These are phyloP conservation scores for Holotrichia oblita DNA, from an alignment of 1,140 invertebrate genomes.

Conservation along the genomic window DNA sequence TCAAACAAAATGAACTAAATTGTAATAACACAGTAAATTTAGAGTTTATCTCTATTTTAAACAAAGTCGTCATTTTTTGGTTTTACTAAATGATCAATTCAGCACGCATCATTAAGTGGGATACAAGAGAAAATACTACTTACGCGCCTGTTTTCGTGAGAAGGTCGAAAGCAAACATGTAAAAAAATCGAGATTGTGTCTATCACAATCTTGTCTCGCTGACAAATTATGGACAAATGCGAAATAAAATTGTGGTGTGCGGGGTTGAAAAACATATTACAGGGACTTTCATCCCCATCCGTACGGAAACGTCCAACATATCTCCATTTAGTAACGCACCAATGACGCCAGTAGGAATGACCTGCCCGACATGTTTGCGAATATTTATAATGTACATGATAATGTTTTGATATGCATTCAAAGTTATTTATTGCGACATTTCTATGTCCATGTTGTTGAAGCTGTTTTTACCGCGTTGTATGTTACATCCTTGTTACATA, in stretches of 20 bases:
- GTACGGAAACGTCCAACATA: not conserved
- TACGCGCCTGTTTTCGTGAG: not conserved
- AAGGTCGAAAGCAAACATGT: not conserved
- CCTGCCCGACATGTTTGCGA: constrained; percentile 34
- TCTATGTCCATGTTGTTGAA: constrained; percentile 23
- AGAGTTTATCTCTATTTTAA: too few relatives aligned
- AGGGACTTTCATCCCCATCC: not conserved
- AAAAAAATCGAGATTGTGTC: not conserved
- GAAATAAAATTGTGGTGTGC: constrained; percentile 21
- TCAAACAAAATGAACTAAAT: too few relatives aligned
- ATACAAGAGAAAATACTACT: too few relatives aligned
- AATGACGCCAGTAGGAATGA: not conserved
- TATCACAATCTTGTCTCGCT: not conserved
- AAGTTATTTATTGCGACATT: constrained; percentile 40
- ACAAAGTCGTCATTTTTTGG: too few relatives aligned
- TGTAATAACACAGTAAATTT: too few relatives aligned
- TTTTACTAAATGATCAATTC: too few relatives aligned
- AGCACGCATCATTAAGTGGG: too few relatives aligned
- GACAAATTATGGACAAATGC: constrained; percentile 38
- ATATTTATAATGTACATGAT: constrained; percentile 39
- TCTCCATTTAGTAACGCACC: constrained; percentile 19
- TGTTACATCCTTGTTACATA: constrained; percentile 31
- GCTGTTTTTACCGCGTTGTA: not conserved
- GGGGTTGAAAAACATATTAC: constrained; percentile 27
- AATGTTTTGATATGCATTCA: constrained; percentile 36